Base-by-base conservation (phyloP, 2,888 invertebrate species). In the Microlaimidae sp. region DNA sequence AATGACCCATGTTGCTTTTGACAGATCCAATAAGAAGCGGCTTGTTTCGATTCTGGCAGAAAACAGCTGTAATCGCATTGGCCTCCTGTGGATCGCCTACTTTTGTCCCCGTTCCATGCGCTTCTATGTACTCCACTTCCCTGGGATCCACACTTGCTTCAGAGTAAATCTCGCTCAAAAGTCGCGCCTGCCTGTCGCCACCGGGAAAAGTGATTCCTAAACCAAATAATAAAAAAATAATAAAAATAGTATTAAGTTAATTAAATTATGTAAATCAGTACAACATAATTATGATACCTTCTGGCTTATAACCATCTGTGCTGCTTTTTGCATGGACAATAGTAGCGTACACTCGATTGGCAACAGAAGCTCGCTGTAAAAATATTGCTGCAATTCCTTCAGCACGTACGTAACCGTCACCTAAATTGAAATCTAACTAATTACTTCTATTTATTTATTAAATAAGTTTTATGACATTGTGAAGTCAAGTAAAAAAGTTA, bases 1-100 rank as follows among this genome's bases (percentile, higher is more conserved):
- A 82, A 71, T 97, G 95, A 1, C 95, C 95, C 89, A 95, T 92
- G 74, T 95, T 97, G 24, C 90, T 90, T 72, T 97, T 97, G 0
- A 93, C 86, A 0, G 93, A 92, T 21, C 95, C 95, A 65, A 97
- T 81, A 43, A 92, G 73, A 46, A 97, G 77, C 4, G 93, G 89
- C 0, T 28, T 73, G 56, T 78, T 76, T 47, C 89, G 79, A 58
- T 81, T 81, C 69, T 82, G 80, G 74, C 89, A 90, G 75, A 90
- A 89, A 57, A 87, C 78, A 59, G 88, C 85, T 0, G 85, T 83
- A 61, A 97, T 88, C 0, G 90, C 83, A 71, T 92, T 90, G 2
- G 90, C 82, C 75, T 97, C 97, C 70, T 93, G 87, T 1, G 93
- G 93, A 75, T 97, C 97, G n/a, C 95, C 92, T 42, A 82, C 83